These are phyloP conservation scores for Escarpia spicata DNA, from an alignment of 2,888 invertebrate genomes.

Conservation along the genomic window DNA sequence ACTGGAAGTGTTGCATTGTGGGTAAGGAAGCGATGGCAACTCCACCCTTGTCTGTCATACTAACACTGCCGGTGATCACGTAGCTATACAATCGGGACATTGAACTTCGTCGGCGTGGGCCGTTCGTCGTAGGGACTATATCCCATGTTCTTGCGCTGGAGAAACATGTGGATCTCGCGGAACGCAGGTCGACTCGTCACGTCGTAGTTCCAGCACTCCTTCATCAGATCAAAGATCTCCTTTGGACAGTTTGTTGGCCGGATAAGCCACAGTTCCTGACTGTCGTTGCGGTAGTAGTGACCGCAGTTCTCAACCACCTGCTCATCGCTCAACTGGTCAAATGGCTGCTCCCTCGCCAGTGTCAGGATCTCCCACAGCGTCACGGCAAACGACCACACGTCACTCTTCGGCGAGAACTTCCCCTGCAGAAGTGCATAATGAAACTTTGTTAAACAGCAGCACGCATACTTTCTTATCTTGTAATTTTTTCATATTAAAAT, in stretches of 20 bases:
- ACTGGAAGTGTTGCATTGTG: neutral
- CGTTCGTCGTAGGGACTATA: slow-evolving; percentile 8
- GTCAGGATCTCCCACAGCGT: slow-evolving; percentile 87
- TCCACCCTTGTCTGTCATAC: neutral
- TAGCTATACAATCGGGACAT: neutral
- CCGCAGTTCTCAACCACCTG: slow-evolving; percentile 77
- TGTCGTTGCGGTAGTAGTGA: slow-evolving; percentile 78
- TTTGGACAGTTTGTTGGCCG: slow-evolving; percentile 82
- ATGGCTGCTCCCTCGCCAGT: slow-evolving; percentile 80
- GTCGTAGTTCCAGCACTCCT: slow-evolving; percentile 88
- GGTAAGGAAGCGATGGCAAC: neutral
- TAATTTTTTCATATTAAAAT: neutral
- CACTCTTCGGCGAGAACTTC: slow-evolving; percentile 85
- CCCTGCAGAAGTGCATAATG: slow-evolving; percentile 71
- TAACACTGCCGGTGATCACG: neutral
- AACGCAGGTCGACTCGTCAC: slow-evolving; percentile 51
- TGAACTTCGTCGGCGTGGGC: neutral
- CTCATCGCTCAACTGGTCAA: slow-evolving; percentile 78
- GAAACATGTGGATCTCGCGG: slow-evolving; percentile 24
- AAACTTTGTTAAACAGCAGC: neutral
- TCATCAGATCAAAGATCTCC: slow-evolving; percentile 90
- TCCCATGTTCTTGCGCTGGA: slow-evolving; percentile 19
- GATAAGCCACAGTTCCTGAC: slow-evolving; percentile 69
- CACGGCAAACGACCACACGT: slow-evolving; percentile 92
- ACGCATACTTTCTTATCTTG: neutral